Evolutionary conservation across 92 coral and sea anemone species (phyloP).

Genomic region (Plumapathes pennacea): DNA sequence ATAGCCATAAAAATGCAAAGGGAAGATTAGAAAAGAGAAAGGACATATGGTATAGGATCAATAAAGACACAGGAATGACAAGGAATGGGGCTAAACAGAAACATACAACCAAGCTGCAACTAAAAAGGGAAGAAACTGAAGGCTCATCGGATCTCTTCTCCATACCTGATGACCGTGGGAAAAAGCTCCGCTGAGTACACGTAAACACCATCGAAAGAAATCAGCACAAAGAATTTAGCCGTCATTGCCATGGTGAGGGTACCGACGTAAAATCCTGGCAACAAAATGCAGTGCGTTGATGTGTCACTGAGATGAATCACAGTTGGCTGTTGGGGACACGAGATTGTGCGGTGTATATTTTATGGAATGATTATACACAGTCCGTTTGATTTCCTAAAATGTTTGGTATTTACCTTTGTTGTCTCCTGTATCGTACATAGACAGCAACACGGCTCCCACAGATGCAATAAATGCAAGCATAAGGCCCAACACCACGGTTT

Average conservation of each 20-base stretch:
- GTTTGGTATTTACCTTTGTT: slow-evolving; percentile 55
- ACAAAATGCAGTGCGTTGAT: no score
- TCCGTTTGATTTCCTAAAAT: no score
- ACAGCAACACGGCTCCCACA: slow-evolving; percentile 58
- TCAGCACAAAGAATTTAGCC: slow-evolving; percentile 65
- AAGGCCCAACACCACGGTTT: slow-evolving; percentile 59
- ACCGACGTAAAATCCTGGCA: slow-evolving; percentile 66
- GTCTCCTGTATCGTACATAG: slow-evolving; percentile 62
- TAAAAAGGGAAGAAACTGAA: not conserved
- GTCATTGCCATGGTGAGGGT: slow-evolving; percentile 70
- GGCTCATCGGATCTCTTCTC: no score
- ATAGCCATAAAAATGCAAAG: no score
- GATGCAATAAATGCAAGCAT: slow-evolving; percentile 72
- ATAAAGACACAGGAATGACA: no score
- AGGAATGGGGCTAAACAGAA: no score
- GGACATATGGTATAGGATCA: no score
- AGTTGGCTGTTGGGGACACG: no score
- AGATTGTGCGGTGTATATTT: no score
- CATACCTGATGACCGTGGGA: slow-evolving; percentile 72
- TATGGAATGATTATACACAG: no score
- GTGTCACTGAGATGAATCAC: no score
- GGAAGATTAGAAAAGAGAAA: not conserved
- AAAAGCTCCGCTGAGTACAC: slow-evolving; percentile 74
- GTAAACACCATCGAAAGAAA: slow-evolving; percentile 67
- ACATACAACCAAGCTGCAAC: not conserved